These are phyloP conservation scores for Palloptera scutellata DNA, from an alignment of 2,888 invertebrate genomes.

Conservation along the genomic window DNA sequence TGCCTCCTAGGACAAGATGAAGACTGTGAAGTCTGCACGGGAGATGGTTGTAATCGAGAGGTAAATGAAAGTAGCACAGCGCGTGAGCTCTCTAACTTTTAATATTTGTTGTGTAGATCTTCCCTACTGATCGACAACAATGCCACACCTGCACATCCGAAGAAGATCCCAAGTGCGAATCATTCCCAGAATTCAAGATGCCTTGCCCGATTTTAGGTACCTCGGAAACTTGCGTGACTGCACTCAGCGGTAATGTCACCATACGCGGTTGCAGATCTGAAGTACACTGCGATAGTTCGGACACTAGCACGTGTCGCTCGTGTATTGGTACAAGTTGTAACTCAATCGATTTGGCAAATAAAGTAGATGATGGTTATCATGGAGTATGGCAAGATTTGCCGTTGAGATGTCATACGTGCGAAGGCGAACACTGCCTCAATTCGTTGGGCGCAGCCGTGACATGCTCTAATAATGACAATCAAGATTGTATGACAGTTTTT, in stretches of 20 bases:
- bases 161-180: slow-evolving; percentile 52
- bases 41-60: slow-evolving; percentile 54
- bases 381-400: slow-evolving; percentile 58
- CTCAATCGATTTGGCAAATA: slow-evolving; percentile 51
- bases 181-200: slow-evolving; percentile 42
- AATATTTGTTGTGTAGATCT: slow-evolving; percentile 43
- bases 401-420: slow-evolving; percentile 52
- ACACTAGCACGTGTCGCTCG: slow-evolving; percentile 52
- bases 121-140: slow-evolving; percentile 52
- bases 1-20: slow-evolving; percentile 51
- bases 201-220: slow-evolving; percentile 47
- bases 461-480: slow-evolving; percentile 46
- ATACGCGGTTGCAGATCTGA: slow-evolving; percentile 55
- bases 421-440: slow-evolving; percentile 48
- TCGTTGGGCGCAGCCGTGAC: slow-evolving; percentile 49
- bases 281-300: slow-evolving; percentile 47
- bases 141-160: slow-evolving; percentile 53
- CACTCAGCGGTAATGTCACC: slow-evolving; percentile 48
- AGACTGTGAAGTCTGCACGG: slow-evolving; percentile 48
- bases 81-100: background rate
- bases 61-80: slow-evolving; percentile 36
- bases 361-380: slow-evolving; percentile 51
- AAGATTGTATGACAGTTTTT: slow-evolving; percentile 59
- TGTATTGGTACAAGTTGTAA: slow-evolving; percentile 54
- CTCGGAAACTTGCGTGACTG: slow-evolving; percentile 51